Conservation (phyloP, 2,113 vertebrate species). For the Syngnathus scovelli region DNA sequence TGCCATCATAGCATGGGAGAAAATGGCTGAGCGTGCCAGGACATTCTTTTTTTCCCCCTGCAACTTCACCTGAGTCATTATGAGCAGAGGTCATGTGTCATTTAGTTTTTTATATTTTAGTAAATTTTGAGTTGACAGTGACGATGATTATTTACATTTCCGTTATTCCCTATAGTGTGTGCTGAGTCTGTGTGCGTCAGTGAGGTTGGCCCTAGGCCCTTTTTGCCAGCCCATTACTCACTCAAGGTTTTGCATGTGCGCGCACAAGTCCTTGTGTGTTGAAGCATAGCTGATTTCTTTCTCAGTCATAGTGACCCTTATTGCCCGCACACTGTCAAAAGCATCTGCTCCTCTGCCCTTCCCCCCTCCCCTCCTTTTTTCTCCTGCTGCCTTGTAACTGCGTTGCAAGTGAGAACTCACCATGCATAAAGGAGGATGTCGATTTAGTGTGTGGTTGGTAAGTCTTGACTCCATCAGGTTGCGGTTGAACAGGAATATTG, state of each 20-base stretch:
- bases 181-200: slow-evolving; percentile 27
- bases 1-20: slow-evolving; percentile 42
- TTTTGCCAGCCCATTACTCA: slow-evolving; percentile 61
- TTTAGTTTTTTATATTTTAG: neutral
- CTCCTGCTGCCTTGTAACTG: slow-evolving; percentile 16
- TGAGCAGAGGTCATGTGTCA: slow-evolving; percentile 14
- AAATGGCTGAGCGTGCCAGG: slow-evolving; percentile 30
- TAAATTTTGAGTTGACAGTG: slow-evolving; percentile 17
- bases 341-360: slow-evolving; percentile 46
- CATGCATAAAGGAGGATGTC: neutral
- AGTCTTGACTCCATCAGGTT: slow-evolving; percentile 6
- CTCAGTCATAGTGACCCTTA: slow-evolving; percentile 48
- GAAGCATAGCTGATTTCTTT: slow-evolving; percentile 52
- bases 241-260: slow-evolving; percentile 41
- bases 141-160: slow-evolving; percentile 32
- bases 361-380: slow-evolving; percentile 3
- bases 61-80: slow-evolving; percentile 23
- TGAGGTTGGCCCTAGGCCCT: slow-evolving; percentile 38
- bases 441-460: neutral
- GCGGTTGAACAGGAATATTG: neutral
- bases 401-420: neutral
- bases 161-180: slow-evolving; percentile 33
- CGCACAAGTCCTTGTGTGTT: slow-evolving; percentile 34
- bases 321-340: slow-evolving; percentile 59
- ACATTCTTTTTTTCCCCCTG: neutral